Conservation (phyloP, 2,113 vertebrate genomes). For the Prinia subflava region DNA sequence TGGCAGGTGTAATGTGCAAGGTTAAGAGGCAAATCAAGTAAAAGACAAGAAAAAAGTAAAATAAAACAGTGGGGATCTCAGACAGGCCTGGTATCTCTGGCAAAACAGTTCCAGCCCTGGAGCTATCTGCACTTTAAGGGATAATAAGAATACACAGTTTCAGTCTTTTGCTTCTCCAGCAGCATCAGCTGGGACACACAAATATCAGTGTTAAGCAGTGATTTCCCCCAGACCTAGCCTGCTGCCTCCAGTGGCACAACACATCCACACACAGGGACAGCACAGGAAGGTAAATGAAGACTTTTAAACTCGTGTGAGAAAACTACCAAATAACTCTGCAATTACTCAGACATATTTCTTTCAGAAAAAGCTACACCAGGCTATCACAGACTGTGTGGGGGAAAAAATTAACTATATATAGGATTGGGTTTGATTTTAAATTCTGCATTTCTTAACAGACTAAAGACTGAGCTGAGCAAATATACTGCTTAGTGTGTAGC, state of each 20-base stretch:
- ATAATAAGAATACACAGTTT: neutral
- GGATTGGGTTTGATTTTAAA: neutral
- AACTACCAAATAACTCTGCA: neutral
- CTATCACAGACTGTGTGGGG: neutral
- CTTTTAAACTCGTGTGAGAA: neutral
- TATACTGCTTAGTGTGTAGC: neutral
- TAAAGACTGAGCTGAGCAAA: neutral
- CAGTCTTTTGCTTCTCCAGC: neutral
- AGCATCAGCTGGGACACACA: neutral
- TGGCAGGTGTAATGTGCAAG: neutral
- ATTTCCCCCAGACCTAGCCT: neutral
- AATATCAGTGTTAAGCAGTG: fast-evolving
- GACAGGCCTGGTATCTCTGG: neutral
- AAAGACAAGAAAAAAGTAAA: neutral
- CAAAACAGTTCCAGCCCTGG: neutral
- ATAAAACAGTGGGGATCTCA: neutral
- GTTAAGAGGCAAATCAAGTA: neutral
- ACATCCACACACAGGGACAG: neutral
- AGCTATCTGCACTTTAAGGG: neutral
- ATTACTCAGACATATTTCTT: neutral
- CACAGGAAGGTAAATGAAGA: neutral
- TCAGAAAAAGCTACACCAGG: neutral
- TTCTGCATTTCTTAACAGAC: neutral
- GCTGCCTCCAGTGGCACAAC: neutral
- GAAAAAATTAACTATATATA: neutral